Evolutionary conservation across 1,140 invertebrate genomes (phyloP), one percentile per base, ranked within the genome.

Genomic region (Vollenhovia emeryi): DNA sequence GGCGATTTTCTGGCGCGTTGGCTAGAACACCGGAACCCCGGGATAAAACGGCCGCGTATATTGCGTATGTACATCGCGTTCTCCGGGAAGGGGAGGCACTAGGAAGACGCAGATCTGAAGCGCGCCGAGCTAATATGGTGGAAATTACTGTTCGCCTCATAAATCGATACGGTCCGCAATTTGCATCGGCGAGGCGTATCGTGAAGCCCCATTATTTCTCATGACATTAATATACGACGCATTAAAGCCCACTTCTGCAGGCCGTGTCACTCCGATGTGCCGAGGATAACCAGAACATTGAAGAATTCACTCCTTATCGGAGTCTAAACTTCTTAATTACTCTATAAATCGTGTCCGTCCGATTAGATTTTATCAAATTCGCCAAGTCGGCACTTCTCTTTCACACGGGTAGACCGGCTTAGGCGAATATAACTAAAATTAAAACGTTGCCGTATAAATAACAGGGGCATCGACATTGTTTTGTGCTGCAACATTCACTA

Each of bases 91-190:
- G 55, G 55, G 52, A 45, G 55, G 33, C 33, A 52, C 21, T 62
- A 62, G 60, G 36, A 64, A 64, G 60, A 50, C 62, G 27, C 48
- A 48, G n/a, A 36, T 21, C 13, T 50, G 33, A 66, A 64, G 21
- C 60, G 48, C 45, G 33, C 33, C 24, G 24, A 3, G 30, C 43
- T 57, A 84, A 76, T 74, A 87, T 21, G 86, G 27, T 88, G 87
- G 87, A 88, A 85, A 88, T 88, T 88, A 84, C 86, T 78, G 80
- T 78, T 87, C 87, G 87, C 86, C 87, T 87, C 80, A 82, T 87
- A 87, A 87, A 88, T 88, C 87, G 87, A 88, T 45, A 86, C 48
- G 55, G 84, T 64, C 69, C 59, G 86, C 71, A 84, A 88, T 88
- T 87, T 88, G 71, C 87, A 88, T 87, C 86, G 79, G 62, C 76